phyloP scores from a whole-genome alignment of 30 jellyfish, hydroid and myxozoan species.

The Sanderia malayensis region DNA sequence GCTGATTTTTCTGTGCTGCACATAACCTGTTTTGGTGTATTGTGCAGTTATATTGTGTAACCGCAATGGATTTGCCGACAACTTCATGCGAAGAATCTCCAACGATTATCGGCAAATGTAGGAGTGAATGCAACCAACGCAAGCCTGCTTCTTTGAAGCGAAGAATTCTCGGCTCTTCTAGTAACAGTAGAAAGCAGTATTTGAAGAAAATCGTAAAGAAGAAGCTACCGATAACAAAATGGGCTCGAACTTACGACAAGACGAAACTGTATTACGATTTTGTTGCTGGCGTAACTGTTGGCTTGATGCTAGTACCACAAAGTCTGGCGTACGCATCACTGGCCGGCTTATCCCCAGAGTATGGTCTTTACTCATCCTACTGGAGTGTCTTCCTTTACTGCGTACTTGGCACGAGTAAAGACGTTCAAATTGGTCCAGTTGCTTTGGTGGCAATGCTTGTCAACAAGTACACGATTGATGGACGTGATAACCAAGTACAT shows the following conservation, averaged over 20 bases:
- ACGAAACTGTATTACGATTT: slow-evolving; percentile 47
- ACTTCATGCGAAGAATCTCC: too few species aligned
- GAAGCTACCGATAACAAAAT: slow-evolving; percentile 56
- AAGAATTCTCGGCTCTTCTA: slow-evolving; percentile 9
- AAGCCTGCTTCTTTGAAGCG: neutral
- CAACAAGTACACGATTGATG: slow-evolving; percentile 46
- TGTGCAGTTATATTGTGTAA: neutral
- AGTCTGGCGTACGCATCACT: slow-evolving; percentile 64
- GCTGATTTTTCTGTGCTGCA: neutral
- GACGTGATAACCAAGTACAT: slow-evolving; percentile 19
- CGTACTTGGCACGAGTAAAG: slow-evolving; percentile 67
- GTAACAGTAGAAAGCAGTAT: slow-evolving; percentile 8
- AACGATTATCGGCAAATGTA: too few species aligned
- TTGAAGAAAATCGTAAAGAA: slow-evolving; percentile 28
- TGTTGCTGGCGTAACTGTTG: slow-evolving; percentile 77
- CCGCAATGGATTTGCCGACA: neutral
- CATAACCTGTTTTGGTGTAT: neutral
- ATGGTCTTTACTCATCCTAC: slow-evolving; percentile 67
- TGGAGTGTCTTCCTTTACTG: slow-evolving; percentile 44
- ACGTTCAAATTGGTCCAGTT: slow-evolving; percentile 66
- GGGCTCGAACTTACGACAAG: slow-evolving; percentile 56
- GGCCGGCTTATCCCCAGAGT: slow-evolving; percentile 65
- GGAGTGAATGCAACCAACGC: too few species aligned
- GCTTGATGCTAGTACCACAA: slow-evolving; percentile 73
- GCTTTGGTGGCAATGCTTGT: slow-evolving; percentile 67